These are phyloP conservation scores for Seladonia tumulorum DNA, from an alignment of 2,888 invertebrate species.

Conservation along the genomic window DNA sequence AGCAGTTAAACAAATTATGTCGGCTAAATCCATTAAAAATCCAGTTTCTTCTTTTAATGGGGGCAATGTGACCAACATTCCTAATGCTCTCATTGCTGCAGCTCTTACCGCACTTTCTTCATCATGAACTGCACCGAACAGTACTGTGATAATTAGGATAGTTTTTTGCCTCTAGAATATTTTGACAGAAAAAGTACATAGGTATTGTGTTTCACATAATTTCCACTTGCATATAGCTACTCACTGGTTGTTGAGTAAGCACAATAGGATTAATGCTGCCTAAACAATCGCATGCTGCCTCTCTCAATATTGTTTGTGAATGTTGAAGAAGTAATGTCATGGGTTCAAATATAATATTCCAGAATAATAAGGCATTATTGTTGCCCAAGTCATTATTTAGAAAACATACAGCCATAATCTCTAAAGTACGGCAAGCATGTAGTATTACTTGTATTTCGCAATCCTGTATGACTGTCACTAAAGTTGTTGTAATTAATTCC, in stretches of 20 bases:
- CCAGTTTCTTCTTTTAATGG: conserved; percentile 87
- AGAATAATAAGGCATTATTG: conserved; percentile 74
- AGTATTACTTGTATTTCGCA: conserved; percentile 89
- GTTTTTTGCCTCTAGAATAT: conserved; percentile 87
- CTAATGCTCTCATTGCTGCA: conserved; percentile 92
- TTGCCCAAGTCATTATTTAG: conserved; percentile 64
- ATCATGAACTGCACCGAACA: conserved; percentile 91
- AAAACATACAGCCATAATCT: conserved; percentile 86
- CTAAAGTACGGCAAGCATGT: conserved; percentile 89
- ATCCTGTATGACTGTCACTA: conserved; percentile 87
- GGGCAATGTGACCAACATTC: conserved; percentile 91
- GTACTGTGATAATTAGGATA: conserved; percentile 89
- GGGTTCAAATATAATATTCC: conserved; percentile 78
- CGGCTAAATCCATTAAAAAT: conserved; percentile 92
- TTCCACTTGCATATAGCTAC: conserved; percentile 47
- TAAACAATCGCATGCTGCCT: conserved; percentile 90
- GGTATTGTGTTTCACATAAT: neutral
- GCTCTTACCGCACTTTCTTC: conserved; percentile 90
- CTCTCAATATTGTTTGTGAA: conserved; percentile 76
- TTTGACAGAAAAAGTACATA: neutral
- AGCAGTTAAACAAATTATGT: conserved; percentile 89
- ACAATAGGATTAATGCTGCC: conserved; percentile 91
- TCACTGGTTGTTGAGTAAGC: conserved; percentile 90
- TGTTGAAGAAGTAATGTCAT: conserved; percentile 75
- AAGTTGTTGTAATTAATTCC: conserved; percentile 86